Percentiles rank a stretch among this genome's conserved stretches.
Evolutionary conservation across 2,888 invertebrate genomes (phyloP).

Genomic region (Diplazon laetatorius): DNA sequence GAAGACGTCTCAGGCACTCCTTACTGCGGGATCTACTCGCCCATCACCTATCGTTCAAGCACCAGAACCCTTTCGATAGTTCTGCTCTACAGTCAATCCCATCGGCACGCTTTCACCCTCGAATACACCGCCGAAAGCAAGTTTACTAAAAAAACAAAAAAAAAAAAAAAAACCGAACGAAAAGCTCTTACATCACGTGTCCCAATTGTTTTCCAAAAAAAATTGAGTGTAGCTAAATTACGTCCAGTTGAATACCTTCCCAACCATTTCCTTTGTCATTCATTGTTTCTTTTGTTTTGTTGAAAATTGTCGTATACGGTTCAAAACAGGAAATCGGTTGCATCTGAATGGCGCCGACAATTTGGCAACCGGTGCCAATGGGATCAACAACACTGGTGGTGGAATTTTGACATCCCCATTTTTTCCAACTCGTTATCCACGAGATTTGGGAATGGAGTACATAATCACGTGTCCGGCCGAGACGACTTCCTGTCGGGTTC

Average conservation of each 20-base stretch:
- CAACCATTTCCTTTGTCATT: too few relatives aligned
- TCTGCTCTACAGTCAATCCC: constrained; percentile 85
- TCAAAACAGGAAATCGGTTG: constrained; percentile 84
- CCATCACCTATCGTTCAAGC: constrained; percentile 84
- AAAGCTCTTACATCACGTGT: too few relatives aligned
- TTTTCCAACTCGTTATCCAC: constrained; percentile 87
- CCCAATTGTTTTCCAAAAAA: too few relatives aligned
- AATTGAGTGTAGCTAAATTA: too few relatives aligned
- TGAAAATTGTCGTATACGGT: background rate
- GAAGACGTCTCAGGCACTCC: constrained; percentile 85
- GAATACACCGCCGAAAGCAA: constrained; percentile 87
- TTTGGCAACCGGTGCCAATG: constrained; percentile 71
- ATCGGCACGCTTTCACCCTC: constrained; percentile 86
- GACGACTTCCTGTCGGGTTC: constrained; percentile 84
- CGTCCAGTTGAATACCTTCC: too few relatives aligned
- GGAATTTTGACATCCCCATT: constrained; percentile 87
- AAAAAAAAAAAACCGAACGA: too few relatives aligned
- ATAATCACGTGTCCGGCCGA: constrained; percentile 85
- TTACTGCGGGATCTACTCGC: constrained; percentile 84
- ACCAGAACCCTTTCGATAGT: constrained; percentile 85
- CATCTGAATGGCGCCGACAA: constrained; percentile 75
- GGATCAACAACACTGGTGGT: constrained; percentile 79
- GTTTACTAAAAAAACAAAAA: too few relatives aligned
- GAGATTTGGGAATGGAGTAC: constrained; percentile 87
- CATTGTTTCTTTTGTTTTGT: constrained; percentile 11